Percentiles rank a stretch among this genome's conserved stretches.
Conservation (phyloP, 2,888 invertebrate genomes). For the Tiliacea aurago region DNA sequence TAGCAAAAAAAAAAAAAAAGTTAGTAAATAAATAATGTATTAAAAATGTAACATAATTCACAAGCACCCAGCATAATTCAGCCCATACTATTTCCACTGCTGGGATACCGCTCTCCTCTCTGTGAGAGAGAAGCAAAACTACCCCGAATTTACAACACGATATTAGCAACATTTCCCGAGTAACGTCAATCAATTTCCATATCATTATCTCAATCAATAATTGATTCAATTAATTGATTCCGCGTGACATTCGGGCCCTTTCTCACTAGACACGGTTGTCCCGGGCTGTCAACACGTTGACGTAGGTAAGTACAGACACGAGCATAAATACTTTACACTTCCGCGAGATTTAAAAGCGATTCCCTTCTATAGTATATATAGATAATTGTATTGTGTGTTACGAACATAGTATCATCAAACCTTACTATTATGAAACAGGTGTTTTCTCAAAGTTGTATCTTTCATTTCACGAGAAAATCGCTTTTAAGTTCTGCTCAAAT, state of each 20-base stretch:
- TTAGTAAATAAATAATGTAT: no score
- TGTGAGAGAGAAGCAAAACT: background rate
- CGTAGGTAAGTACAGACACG: slow-evolving; percentile 15
- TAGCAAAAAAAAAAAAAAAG: no score
- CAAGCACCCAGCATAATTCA: no score
- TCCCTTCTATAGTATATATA: background rate
- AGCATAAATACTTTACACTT: background rate
- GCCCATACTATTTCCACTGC: no score
- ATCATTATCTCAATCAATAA: slow-evolving; percentile 28
- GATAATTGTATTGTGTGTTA: background rate
- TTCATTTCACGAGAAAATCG: background rate
- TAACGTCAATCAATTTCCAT: slow-evolving; percentile 34
- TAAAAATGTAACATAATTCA: no score
- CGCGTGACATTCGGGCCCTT: slow-evolving; percentile 10
- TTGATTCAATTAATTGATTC: slow-evolving; percentile 48
- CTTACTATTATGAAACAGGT: background rate
- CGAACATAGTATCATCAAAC: background rate
- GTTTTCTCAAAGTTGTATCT: background rate
- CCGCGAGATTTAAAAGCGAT: background rate
- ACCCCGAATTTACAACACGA: background rate
- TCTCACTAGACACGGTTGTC: slow-evolving; percentile 16
- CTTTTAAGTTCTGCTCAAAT: background rate
- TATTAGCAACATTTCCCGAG: background rate
- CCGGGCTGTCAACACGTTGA: slow-evolving; percentile 22
- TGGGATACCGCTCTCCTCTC: no score